Conservation (phyloP, 35 echinoderm and acorn worm genomes). For the Stichopus chloronotus region DNA sequence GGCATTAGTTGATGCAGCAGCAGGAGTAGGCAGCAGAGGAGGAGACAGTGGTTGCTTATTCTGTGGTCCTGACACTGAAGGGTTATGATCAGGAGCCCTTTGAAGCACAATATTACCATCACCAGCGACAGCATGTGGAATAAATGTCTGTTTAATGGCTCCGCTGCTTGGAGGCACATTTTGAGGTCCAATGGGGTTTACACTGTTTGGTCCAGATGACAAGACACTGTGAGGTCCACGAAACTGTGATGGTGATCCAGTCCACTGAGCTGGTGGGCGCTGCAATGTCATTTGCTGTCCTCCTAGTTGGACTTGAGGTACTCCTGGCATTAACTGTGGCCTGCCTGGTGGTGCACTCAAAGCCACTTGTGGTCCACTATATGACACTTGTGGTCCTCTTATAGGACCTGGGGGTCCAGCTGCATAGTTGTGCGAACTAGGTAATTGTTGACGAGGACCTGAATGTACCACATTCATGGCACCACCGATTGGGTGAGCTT, state of each 20-base stretch:
- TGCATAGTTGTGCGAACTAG: not conserved
- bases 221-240: not conserved
- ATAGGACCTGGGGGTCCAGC: not conserved
- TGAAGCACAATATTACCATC: conserved; percentile 40
- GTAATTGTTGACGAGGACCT: not conserved
- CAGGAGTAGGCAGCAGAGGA: not conserved
- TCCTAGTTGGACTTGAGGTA: not conserved
- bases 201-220: not conserved
- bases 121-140: not conserved
- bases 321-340: conserved; percentile 5
- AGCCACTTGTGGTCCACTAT: not conserved
- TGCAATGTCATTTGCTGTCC: not conserved
- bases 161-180: not conserved
- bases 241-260: not conserved
- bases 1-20: not conserved
- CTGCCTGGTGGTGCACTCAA: not conserved
- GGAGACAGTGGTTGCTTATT: not conserved
- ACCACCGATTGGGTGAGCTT: not conserved
- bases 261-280: not conserved
- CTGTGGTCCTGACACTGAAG: not conserved
- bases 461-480: not conserved
- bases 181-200: not conserved
- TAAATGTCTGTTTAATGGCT: not conserved
- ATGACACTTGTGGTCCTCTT: not conserved
- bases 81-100: conserved; percentile 16